A percentile compares a stretch with the other conserved stretches of the same genome.
phyloP scores from a whole-genome alignment of 2,797 vertebrate genomes.

The Arctocebus calabarensis region DNA sequence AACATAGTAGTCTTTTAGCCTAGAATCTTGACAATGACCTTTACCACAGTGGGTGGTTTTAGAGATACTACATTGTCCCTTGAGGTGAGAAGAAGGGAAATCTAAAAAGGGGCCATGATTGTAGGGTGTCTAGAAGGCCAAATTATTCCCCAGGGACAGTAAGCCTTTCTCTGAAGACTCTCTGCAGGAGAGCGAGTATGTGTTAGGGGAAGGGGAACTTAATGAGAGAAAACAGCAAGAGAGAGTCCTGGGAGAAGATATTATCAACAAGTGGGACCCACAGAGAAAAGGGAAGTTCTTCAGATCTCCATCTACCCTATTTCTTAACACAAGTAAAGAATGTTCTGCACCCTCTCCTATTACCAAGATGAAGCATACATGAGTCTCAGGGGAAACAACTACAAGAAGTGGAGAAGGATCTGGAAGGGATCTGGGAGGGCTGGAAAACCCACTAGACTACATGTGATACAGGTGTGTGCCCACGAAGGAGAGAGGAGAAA shows the following conservation, averaged over 20 bases:
- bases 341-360: neutral
- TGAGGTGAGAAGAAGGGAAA: neutral
- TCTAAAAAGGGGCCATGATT: neutral
- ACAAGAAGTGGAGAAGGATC: neutral
- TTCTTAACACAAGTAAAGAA: neutral
- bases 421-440: neutral
- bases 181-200: neutral
- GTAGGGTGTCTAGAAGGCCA: neutral
- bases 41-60: neutral
- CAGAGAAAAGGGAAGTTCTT: neutral
- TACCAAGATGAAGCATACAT: neutral
- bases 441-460: neutral
- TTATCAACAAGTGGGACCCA: neutral
- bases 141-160: neutral
- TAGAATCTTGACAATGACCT: neutral
- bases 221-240: neutral
- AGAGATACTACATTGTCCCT: neutral
- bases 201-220: too few relatives aligned
- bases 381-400: neutral
- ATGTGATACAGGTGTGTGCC: neutral
- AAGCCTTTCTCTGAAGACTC: neutral
- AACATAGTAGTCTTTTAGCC: neutral
- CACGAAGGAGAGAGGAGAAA: neutral
- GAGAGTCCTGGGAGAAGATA: neutral
- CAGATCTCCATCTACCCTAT: neutral